phyloP scores from a whole-genome alignment of 2,113 vertebrate genomes.

The Athene noctua region DNA sequence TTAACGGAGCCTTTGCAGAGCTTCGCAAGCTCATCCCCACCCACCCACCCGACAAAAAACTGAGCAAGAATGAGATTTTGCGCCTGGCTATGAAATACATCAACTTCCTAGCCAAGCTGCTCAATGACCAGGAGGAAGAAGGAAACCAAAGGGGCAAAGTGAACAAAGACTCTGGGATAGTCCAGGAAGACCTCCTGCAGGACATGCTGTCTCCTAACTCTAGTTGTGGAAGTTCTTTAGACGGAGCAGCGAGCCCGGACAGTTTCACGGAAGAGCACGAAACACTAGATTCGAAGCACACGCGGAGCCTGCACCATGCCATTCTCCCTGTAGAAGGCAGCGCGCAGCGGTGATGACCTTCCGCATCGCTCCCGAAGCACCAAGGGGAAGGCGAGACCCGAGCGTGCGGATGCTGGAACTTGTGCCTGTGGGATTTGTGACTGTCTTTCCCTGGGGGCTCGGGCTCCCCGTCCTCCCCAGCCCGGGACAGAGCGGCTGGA shows the following conservation, averaged over 20 bases:
- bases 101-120: slow-evolving; percentile 94
- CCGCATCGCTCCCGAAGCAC: not conserved
- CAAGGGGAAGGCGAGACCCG: not conserved
- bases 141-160: slow-evolving; percentile 81
- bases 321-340: slow-evolving; percentile 84
- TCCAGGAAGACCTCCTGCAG: slow-evolving; percentile 89
- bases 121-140: slow-evolving; percentile 92
- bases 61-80: slow-evolving; percentile 96
- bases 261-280: slow-evolving; percentile 89
- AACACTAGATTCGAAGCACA: slow-evolving; percentile 75
- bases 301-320: slow-evolving; percentile 79
- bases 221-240: slow-evolving; percentile 90
- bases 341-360: slow-evolving; percentile 83
- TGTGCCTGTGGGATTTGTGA: not conserved
- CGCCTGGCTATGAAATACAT: slow-evolving; percentile 97
- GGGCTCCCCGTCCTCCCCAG: not conserved
- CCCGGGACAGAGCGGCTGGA: fast-evolving
- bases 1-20: slow-evolving; percentile 92
- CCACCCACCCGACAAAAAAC: slow-evolving; percentile 92
- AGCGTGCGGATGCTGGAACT: not conserved
- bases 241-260: slow-evolving; percentile 90
- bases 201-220: slow-evolving; percentile 91
- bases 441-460: not conserved
- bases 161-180: slow-evolving; percentile 81
- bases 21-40: slow-evolving; percentile 95